Evolutionary conservation across 2,797 vertebrate species (phyloP).

Genomic region (Enteromius trimaculatus): DNA sequence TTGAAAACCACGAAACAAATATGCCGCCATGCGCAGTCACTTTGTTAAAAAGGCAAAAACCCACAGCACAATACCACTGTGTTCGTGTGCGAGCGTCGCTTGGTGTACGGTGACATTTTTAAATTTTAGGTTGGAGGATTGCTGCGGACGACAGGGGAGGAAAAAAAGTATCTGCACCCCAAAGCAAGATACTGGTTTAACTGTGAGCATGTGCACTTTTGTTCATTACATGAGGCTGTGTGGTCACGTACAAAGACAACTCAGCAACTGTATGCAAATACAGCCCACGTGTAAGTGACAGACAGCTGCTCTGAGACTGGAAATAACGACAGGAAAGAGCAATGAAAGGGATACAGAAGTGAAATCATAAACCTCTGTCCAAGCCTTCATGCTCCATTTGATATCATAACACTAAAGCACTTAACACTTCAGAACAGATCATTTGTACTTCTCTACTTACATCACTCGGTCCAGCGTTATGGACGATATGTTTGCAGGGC

Average conservation of each 20-base stretch:
- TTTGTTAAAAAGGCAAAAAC: constrained; percentile 18
- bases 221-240: constrained; percentile 38
- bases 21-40: neutral
- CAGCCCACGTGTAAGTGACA: constrained; percentile 61
- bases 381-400: constrained; percentile 79
- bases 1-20: constrained; percentile 36
- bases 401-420: constrained; percentile 81
- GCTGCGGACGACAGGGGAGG: accelerated
- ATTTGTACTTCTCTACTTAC: constrained; percentile 63
- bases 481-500: constrained; percentile 25
- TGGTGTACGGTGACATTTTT: neutral
- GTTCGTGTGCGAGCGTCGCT: constrained; percentile 10
- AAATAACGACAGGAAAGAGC: constrained; percentile 67
- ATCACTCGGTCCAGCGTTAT: constrained; percentile 30
- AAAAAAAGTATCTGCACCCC: neutral
- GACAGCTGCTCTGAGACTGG: constrained; percentile 60
- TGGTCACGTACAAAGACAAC: constrained; percentile 33
- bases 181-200: neutral
- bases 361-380: constrained; percentile 79
- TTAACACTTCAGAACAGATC: constrained; percentile 70
- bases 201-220: neutral
- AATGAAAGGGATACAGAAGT: constrained; percentile 75
- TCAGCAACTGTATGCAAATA: constrained; percentile 70
- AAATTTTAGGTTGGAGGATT: neutral
- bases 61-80: neutral